Evolutionary conservation across 2,113 vertebrate genomes (phyloP), one percentile per base, ranked within the genome.

Genomic region (Mormyrus iriodes): DNA sequence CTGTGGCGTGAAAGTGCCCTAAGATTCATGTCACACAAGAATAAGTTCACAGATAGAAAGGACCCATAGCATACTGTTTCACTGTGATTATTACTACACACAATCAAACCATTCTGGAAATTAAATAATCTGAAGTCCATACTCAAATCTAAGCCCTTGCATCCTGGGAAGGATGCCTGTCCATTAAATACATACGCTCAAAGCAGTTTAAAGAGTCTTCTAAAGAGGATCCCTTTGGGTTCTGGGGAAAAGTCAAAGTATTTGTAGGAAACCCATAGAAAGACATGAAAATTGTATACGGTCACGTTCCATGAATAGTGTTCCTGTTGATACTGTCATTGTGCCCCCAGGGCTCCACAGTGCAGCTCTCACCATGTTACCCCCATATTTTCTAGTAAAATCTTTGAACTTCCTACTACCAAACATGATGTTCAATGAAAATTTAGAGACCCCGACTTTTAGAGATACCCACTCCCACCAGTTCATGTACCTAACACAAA

Each of bases 381-480:
- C n/a, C 61, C 61, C 61, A 69, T 69, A 42, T 87, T 55, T 87
- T 89, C 48, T 86, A 89, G 90, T 89, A 69, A n/a, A 52, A 85
- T 85, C 92, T 95, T 95, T 95, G 94, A 95, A 95, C 91, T 95
- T 93, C 93, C 92, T 91, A 42, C 15, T 48, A 91, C 89, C 89
- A 91, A 91, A 91, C 91, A 88, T 92, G 92, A 44, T 44, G 82
- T 79, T 79, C 35, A 35, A 79, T 79, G 92, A 91, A 87, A 69
- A 88, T 82, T 69, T 90, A 93, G 92, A 95, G 94, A 27, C n/a
- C 48, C 10, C 13, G 6, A 53, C 17, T 4, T 27, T n/a, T n/a
- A n/a, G n/a, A 93, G 93, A 92, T 92, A 92, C 93, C 92, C 92
- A 85, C 90, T 39, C 27, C 51, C 53, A 42, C 39, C 48, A 1